These are phyloP conservation scores for Gasterosteus aculeatus DNA, from an alignment of 2,113 vertebrate species.

Conservation along the genomic window DNA sequence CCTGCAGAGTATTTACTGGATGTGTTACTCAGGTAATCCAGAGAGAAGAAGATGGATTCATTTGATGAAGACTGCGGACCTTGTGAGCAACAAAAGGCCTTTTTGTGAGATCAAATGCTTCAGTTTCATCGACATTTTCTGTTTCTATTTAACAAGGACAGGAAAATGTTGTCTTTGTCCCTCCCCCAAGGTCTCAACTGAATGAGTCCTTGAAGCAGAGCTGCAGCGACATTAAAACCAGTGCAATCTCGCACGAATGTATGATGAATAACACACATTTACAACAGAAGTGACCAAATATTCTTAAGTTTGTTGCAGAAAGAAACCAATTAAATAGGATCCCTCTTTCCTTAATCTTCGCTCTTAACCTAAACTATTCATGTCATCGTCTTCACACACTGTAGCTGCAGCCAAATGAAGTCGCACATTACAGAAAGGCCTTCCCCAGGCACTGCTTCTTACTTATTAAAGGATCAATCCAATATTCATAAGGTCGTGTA, in stretches of 20 bases:
- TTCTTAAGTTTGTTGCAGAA: slow-evolving; percentile 6
- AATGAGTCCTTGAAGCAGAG: slow-evolving; percentile 8
- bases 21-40: slow-evolving; percentile 54
- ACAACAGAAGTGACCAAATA: neutral
- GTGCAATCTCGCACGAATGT: slow-evolving; percentile 7
- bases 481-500: slow-evolving; percentile 62
- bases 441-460: slow-evolving; percentile 51
- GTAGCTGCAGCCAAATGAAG: slow-evolving; percentile 4
- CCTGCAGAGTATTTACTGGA: slow-evolving; percentile 54
- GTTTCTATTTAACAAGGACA: slow-evolving; percentile 9
- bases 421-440: slow-evolving; percentile 30
- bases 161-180: slow-evolving; percentile 26
- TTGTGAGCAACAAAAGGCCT: slow-evolving; percentile 27
- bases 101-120: slow-evolving; percentile 49
- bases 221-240: neutral
- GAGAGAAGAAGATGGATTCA: slow-evolving; percentile 34
- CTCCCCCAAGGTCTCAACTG: slow-evolving; percentile 18
- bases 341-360: neutral
- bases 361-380: slow-evolving; percentile 38
- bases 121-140: slow-evolving; percentile 18
- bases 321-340: neutral
- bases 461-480: slow-evolving; percentile 70
- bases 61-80: slow-evolving; percentile 33
- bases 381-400: slow-evolving; percentile 3
- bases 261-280: slow-evolving; percentile 6